Evolutionary conservation across 2,113 vertebrate species (phyloP).

Genomic region (Felis chaus): DNA sequence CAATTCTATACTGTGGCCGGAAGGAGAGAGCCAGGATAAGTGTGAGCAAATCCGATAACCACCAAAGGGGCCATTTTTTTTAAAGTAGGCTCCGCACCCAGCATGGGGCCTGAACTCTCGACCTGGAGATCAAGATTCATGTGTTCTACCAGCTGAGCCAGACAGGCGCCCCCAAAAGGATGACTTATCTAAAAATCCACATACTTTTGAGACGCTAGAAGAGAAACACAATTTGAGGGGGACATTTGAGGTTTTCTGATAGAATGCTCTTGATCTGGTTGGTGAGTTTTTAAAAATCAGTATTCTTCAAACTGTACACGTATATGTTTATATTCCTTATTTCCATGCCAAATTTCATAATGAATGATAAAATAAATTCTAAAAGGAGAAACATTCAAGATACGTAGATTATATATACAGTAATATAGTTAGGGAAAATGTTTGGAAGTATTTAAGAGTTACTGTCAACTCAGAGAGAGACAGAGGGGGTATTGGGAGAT

Average conservation of each 20-base stretch:
- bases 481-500: neutral
- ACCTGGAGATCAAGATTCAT: too few relatives aligned
- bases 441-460: neutral
- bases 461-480: neutral
- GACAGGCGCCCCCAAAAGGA: too few relatives aligned
- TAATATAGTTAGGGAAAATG: neutral
- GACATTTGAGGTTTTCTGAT: neutral
- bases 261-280: neutral
- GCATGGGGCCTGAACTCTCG: too few relatives aligned
- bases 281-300: neutral
- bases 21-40: neutral
- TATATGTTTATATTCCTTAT: neutral
- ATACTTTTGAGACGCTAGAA: neutral
- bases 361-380: neutral
- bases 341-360: neutral
- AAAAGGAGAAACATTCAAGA: neutral
- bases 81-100: too few relatives aligned
- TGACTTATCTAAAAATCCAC: neutral
- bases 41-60: neutral
- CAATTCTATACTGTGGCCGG: neutral
- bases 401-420: neutral
- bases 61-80: neutral
- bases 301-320: neutral
- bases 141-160: too few relatives aligned
- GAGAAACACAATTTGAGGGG: neutral